These are phyloP conservation scores for Rhea pennata DNA, from an alignment of 2,113 vertebrate species.

Conservation along the genomic window DNA sequence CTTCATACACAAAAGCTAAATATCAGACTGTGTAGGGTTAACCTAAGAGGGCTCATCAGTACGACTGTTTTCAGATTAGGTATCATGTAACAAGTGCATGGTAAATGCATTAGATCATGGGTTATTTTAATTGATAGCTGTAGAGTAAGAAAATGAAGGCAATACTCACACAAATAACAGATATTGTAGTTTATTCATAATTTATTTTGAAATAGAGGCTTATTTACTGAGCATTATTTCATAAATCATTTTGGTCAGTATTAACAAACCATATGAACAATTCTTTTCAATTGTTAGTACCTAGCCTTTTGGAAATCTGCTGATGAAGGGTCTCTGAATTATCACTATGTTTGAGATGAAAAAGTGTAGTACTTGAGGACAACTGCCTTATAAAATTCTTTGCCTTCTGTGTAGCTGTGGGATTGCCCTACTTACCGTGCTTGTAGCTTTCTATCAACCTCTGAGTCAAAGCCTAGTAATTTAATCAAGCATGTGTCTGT, in stretches of 20 bases:
- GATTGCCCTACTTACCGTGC: neutral
- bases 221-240: neutral
- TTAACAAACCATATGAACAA: neutral
- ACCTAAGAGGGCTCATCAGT: neutral
- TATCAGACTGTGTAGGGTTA: neutral
- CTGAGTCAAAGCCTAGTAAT: neutral
- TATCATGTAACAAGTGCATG: neutral
- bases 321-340: neutral
- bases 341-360: neutral
- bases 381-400: neutral
- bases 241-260: neutral
- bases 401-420: neutral
- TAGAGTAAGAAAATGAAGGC: neutral
- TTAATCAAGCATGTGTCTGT: neutral
- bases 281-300: neutral
- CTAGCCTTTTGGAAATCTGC: neutral
- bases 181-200: neutral
- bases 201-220: neutral
- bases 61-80: neutral
- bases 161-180: neutral
- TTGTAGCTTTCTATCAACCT: neutral
- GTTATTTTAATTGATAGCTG: conserved; percentile 11
- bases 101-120: neutral
- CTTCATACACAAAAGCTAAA: conserved; percentile 31
- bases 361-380: neutral